These are phyloP conservation scores for Caenorhabditis zanzibari DNA, from an alignment of 2,888 invertebrate genomes.

Conservation along the genomic window DNA sequence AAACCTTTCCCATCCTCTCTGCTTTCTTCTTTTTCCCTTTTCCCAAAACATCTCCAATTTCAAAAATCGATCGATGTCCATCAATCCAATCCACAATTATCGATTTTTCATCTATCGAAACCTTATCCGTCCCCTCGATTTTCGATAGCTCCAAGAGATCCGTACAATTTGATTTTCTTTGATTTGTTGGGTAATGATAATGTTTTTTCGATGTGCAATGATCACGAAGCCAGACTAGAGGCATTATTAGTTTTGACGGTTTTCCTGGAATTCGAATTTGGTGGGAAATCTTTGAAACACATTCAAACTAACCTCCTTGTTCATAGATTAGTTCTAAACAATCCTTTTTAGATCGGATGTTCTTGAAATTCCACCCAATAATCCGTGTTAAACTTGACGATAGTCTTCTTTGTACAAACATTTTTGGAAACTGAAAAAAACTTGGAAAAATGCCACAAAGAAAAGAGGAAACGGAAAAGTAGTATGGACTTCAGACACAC, in stretches of 20 bases:
- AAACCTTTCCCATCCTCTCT: neutral
- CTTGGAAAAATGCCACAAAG: neutral
- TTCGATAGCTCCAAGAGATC: slow-evolving; percentile 65
- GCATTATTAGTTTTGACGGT: slow-evolving; percentile 68
- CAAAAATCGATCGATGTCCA: slow-evolving; percentile 52
- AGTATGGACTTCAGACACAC: slow-evolving; percentile 6
- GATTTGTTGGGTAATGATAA: slow-evolving; percentile 78
- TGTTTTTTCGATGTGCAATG: slow-evolving; percentile 74
- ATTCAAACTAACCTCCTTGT: slow-evolving; percentile 12
- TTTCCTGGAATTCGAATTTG: slow-evolving; percentile 23
- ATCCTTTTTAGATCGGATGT: slow-evolving; percentile 48
- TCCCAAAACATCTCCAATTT: slow-evolving; percentile 55
- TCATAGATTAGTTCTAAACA: slow-evolving; percentile 38
- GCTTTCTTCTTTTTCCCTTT: slow-evolving; percentile 36
- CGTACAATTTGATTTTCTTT: slow-evolving; percentile 75
- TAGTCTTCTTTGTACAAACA: slow-evolving; percentile 45
- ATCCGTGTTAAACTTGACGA: slow-evolving; percentile 36
- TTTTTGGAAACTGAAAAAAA: neutral
- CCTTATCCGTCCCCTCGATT: slow-evolving; percentile 24
- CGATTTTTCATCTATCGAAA: slow-evolving; percentile 13
- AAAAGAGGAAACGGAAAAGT: neutral
- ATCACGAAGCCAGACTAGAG: slow-evolving; percentile 81
- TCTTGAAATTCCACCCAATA: slow-evolving; percentile 42
- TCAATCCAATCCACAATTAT: slow-evolving; percentile 50
- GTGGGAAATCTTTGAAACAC: neutral